A percentile compares a stretch with the other conserved stretches of the same genome.
These are phyloP conservation scores for Mimachlamys varia DNA, from an alignment of 2,888 invertebrate genomes.

Conservation along the genomic window DNA sequence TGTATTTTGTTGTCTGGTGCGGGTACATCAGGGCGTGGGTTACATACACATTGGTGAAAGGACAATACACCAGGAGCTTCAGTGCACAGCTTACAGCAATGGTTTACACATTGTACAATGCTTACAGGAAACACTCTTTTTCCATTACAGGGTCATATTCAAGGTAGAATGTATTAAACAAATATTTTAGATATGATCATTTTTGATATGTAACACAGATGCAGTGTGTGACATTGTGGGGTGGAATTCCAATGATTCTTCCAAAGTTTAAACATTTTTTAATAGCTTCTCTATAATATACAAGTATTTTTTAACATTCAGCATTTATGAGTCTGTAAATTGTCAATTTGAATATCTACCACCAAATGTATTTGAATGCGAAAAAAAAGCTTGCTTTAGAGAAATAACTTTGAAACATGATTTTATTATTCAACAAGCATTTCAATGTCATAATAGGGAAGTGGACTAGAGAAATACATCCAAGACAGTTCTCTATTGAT, in stretches of 20 bases:
- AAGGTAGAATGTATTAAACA: background rate
- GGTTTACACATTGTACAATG: background rate
- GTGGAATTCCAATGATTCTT: background rate
- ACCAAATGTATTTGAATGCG: background rate
- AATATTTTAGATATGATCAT: background rate
- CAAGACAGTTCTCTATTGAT: no score
- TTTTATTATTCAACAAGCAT: background rate
- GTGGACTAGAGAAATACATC: background rate
- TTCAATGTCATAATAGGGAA: no score
- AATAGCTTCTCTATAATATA: background rate
- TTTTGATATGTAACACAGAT: no score
- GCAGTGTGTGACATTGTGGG: background rate
- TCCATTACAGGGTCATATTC: background rate
- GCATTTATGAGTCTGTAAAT: background rate
- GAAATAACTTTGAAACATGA: background rate
- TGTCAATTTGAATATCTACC: background rate
- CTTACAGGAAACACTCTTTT: background rate
- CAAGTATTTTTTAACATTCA: no score
- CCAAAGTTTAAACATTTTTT: background rate
- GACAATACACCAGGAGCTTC: background rate
- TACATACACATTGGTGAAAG: background rate
- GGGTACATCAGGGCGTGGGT: background rate
- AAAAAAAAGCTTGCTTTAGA: background rate
- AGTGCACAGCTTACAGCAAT: background rate
- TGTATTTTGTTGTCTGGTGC: conserved; percentile 1